These are phyloP conservation scores for Pardalotus punctatus DNA, from an alignment of 2,113 vertebrate genomes.

Conservation along the genomic window DNA sequence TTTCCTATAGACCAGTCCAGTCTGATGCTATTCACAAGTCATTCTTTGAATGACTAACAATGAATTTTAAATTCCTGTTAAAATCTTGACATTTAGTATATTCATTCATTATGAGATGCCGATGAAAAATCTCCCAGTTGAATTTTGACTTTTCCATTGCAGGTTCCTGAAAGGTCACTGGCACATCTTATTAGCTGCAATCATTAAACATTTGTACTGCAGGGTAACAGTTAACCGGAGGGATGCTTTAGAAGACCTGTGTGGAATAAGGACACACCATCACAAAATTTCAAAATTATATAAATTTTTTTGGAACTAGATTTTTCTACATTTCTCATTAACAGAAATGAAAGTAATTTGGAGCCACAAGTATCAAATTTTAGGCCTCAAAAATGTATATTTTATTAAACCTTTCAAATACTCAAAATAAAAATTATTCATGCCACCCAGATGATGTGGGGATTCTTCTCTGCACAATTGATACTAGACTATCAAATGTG, in stretches of 20 bases:
- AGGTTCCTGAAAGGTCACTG: conserved; percentile 18
- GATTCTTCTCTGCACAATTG: not conserved
- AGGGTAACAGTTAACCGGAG: not conserved
- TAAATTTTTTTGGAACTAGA: not conserved
- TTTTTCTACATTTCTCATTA: not conserved
- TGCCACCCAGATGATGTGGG: not conserved
- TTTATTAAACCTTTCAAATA: not conserved
- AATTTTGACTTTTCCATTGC: conserved; percentile 29
- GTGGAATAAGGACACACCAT: not conserved
- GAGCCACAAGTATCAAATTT: not conserved
- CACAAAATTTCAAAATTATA: not conserved
- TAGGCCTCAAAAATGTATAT: not conserved
- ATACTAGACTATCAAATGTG: not conserved
- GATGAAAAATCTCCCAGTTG: not conserved
- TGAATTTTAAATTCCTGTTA: conserved; percentile 31
- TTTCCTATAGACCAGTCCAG: not conserved
- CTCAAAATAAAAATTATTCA: not conserved
- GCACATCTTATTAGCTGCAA: not conserved
- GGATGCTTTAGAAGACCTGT: not conserved
- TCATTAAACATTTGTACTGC: not conserved
- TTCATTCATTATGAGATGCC: conserved; percentile 8
- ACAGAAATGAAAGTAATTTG: not conserved
- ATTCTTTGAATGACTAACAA: conserved; percentile 22
- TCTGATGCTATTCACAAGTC: not conserved
- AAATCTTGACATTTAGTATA: conserved; percentile 49